Percentiles rank a stretch among this genome's conserved stretches.
These are phyloP conservation scores for Urophycis tenuis DNA, from an alignment of 2,797 vertebrate species.

Conservation along the genomic window DNA sequence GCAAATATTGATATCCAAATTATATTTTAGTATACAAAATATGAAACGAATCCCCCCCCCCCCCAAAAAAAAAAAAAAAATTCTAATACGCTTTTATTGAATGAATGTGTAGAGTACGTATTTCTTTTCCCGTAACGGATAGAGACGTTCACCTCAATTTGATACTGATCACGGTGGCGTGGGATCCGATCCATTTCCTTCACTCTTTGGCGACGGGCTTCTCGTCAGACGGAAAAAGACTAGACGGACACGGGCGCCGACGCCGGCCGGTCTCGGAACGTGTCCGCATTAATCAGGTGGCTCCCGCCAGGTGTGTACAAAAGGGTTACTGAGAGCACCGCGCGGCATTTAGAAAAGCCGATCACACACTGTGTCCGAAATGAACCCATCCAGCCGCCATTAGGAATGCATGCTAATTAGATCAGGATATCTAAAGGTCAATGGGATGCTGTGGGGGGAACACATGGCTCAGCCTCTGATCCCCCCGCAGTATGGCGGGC, in stretches of 20 bases:
- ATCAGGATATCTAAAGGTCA: conserved; percentile 49
- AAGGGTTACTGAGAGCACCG: conserved; percentile 13
- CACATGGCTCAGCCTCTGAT: conserved; percentile 25
- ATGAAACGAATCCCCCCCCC: background rate
- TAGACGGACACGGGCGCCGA: too few relatives aligned
- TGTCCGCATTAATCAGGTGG: background rate
- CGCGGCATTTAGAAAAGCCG: conserved; percentile 28
- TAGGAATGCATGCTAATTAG: conserved; percentile 40
- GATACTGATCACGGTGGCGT: background rate
- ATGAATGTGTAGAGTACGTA: background rate
- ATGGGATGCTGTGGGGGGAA: conserved; percentile 28
- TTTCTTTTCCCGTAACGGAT: background rate
- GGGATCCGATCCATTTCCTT: background rate
- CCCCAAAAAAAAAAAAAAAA: too few relatives aligned
- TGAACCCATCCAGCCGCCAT: conserved; percentile 23
- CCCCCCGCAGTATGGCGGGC: conserved; percentile 12
- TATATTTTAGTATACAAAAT: background rate
- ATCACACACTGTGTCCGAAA: conserved; percentile 23
- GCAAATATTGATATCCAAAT: background rate
- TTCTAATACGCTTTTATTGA: background rate
- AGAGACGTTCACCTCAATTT: background rate
- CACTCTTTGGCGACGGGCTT: too few relatives aligned
- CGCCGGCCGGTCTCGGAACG: background rate
- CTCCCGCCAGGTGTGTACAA: conserved; percentile 5
- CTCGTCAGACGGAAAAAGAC: too few relatives aligned